phyloP scores from a whole-genome alignment of 2,113 vertebrate genomes.

The Trachemys scripta region DNA sequence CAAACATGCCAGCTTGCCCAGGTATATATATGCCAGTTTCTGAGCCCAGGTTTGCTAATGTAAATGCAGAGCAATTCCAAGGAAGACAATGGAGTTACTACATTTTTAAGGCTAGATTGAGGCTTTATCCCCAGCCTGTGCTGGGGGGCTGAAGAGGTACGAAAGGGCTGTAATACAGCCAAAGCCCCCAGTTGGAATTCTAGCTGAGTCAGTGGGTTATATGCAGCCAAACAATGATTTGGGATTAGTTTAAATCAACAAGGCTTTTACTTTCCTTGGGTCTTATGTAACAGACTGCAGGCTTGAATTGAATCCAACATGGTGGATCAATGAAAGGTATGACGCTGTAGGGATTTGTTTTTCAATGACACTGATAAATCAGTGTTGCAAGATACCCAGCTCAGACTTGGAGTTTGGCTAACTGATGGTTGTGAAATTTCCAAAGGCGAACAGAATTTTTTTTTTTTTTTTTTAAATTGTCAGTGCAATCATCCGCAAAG shows the following conservation, averaged over 20 bases:
- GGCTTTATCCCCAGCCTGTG: not conserved
- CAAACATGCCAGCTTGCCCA: not conserved
- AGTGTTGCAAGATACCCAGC: conserved; percentile 65
- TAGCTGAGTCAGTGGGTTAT: not conserved
- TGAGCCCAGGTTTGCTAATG: not conserved
- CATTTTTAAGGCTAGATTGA: not conserved
- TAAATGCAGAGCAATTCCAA: not conserved
- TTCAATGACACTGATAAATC: conserved; percentile 58
- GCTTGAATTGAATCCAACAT: conserved; percentile 21
- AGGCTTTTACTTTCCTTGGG: not conserved
- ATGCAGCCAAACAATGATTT: not conserved
- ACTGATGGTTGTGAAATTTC: conserved; percentile 69
- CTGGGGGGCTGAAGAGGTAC: too few species aligned
- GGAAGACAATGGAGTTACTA: not conserved
- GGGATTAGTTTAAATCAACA: not conserved
- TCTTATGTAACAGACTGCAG: conserved; percentile 7
- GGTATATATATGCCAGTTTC: not conserved
- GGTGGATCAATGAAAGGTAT: conserved; percentile 51
- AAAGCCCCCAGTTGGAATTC: not conserved
- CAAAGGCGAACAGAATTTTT: conserved; percentile 8
- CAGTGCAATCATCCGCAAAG: conserved; percentile 42
- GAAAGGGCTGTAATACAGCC: not conserved
- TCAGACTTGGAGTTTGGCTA: conserved; percentile 49
- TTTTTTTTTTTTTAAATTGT: not conserved
- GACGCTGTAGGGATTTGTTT: conserved; percentile 56